Conservation (phyloP, 2,888 invertebrate genomes). For the Chalcis sispes region DNA sequence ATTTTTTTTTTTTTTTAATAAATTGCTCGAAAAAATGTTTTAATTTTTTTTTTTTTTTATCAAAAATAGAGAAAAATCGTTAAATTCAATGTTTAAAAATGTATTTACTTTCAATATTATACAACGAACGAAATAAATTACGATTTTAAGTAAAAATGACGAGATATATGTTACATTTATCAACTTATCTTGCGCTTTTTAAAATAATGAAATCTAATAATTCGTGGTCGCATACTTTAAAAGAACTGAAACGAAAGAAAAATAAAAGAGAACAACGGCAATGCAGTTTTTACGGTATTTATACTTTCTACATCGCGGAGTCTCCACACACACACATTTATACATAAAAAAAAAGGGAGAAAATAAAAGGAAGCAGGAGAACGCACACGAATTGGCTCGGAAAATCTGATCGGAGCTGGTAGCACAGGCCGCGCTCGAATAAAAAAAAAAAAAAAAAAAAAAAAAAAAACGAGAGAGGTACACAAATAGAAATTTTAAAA, state of each 20-base stretch:
- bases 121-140: too few species aligned
- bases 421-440: background rate
- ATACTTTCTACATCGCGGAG: constrained; percentile 34
- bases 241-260: background rate
- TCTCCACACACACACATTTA: background rate
- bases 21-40: too few species aligned
- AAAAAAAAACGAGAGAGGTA: background rate
- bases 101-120: too few species aligned
- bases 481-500: constrained; percentile 54
- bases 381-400: constrained; percentile 47
- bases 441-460: background rate
- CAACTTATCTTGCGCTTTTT: background rate
- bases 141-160: too few species aligned
- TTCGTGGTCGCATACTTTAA: too few species aligned
- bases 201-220: constrained; percentile 11
- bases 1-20: too few species aligned
- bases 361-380: constrained; percentile 20
- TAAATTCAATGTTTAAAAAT: too few species aligned
- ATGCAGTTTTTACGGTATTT: constrained; percentile 50
- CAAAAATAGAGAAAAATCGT: too few species aligned
- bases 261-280: constrained; percentile 23
- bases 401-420: constrained; percentile 51
- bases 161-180: background rate
- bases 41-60: too few species aligned
- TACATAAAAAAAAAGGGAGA: background rate